Conservation (phyloP, 1,140 invertebrate genomes). For the Thrips palmi region DNA sequence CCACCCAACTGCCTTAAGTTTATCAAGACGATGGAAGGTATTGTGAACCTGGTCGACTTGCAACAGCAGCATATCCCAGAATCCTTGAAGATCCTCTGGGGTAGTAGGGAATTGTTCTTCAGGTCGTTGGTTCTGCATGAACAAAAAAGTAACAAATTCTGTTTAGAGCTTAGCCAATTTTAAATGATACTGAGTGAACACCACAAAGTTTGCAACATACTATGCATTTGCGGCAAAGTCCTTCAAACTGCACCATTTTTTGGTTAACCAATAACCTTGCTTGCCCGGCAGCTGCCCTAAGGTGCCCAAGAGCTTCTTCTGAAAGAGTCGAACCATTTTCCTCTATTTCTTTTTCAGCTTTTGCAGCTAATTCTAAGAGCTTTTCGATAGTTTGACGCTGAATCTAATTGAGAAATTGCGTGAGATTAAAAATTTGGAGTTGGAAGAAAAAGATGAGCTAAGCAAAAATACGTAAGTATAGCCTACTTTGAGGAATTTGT, state of each 20-base stretch:
- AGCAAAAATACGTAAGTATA: no score
- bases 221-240: slow-evolving; percentile 62
- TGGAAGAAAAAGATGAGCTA: no score
- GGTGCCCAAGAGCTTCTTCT: slow-evolving; percentile 62
- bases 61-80: slow-evolving; percentile 93
- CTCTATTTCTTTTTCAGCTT: slow-evolving; percentile 44
- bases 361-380: slow-evolving; percentile 43
- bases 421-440: no score
- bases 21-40: slow-evolving; percentile 57
- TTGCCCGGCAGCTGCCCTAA: slow-evolving; percentile 78
- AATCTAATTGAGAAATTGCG: no score
- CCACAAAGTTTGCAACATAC: slow-evolving; percentile 28
- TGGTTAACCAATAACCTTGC: slow-evolving; percentile 71
- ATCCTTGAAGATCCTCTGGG: slow-evolving; percentile 74
- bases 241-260: slow-evolving; percentile 91
- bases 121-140: slow-evolving; percentile 36
- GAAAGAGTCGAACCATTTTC: slow-evolving; percentile 30
- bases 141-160: slow-evolving; percentile 10
- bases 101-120: slow-evolving; percentile 76
- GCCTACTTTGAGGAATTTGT: no score
- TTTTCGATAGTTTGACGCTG: no score
- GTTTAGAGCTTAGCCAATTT: no score
- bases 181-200: neutral
- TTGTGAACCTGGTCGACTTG: slow-evolving; percentile 68
- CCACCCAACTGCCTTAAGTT: slow-evolving; percentile 53